Evolutionary conservation across 92 coral and sea anemone species (phyloP).

Genomic region (Blastomussa wellsi): DNA sequence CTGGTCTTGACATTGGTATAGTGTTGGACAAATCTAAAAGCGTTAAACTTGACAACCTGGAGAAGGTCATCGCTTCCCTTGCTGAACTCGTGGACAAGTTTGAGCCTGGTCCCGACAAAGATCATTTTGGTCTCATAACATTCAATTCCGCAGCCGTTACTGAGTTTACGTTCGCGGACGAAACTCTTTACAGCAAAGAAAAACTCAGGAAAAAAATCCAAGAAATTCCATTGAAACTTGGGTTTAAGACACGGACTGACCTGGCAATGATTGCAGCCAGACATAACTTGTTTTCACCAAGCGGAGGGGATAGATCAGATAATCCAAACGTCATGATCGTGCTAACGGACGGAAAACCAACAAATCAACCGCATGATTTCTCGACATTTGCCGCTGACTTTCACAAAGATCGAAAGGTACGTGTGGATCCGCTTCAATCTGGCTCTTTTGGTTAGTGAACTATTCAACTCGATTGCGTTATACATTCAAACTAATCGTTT

Average conservation of each 20-base stretch:
- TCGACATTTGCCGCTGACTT: constrained; percentile 6
- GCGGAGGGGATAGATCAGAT: constrained; percentile 23
- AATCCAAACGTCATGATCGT: constrained; percentile 32
- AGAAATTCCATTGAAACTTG: background rate
- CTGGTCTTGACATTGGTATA: constrained; percentile 28
- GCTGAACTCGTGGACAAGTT: constrained; percentile 19
- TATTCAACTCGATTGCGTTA: too few relatives aligned
- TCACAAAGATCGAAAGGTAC: constrained; percentile 12
- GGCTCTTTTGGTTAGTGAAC: background rate
- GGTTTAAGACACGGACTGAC: constrained; percentile 23
- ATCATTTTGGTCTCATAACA: constrained; percentile 29
- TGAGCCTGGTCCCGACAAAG: constrained; percentile 21
- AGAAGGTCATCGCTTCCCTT: background rate
- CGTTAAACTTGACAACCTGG: background rate
- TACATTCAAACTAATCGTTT: too few relatives aligned
- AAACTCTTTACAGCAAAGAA: background rate
- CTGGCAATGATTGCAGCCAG: constrained; percentile 18
- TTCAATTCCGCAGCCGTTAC: background rate
- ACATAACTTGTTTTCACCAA: constrained; percentile 8
- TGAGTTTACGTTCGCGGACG: background rate
- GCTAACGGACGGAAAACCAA: constrained; percentile 26
- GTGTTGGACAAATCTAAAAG: constrained; percentile 33
- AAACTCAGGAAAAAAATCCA: background rate
- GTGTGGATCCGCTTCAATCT: too few relatives aligned
- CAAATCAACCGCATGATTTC: background rate